Evolutionary conservation across 1,140 invertebrate species (phyloP).

Genomic region (Cotesia glomerata): DNA sequence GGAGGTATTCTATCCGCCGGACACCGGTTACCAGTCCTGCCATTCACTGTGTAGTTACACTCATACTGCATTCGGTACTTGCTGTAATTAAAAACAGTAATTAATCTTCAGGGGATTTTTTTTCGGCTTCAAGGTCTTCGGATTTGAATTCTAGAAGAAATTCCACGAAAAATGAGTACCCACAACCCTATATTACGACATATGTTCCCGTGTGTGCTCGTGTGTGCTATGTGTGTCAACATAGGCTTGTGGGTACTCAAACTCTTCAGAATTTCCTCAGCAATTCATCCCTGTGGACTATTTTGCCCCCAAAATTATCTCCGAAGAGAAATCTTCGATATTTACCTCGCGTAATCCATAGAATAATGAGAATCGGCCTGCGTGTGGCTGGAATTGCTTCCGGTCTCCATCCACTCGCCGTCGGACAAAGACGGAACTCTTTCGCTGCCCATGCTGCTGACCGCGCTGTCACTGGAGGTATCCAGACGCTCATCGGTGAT

Average conservation of each 20-base stretch:
- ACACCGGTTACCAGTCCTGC: constrained; percentile 49
- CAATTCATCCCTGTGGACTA: too few species aligned
- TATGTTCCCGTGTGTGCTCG: too few species aligned
- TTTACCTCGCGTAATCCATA: constrained; percentile 62
- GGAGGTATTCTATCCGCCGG: constrained; percentile 65
- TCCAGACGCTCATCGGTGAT: constrained; percentile 73
- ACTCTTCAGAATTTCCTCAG: not conserved
- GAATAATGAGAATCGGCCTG: constrained; percentile 67
- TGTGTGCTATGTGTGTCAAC: too few species aligned
- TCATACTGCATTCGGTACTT: constrained; percentile 81
- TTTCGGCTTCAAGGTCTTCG: too few species aligned
- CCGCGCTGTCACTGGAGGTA: constrained; percentile 84
- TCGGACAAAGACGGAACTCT: constrained; percentile 85
- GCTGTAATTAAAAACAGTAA: constrained; percentile 48
- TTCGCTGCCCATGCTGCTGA: constrained; percentile 90
- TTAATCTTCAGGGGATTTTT: too few species aligned
- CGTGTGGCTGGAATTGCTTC: constrained; percentile 80
- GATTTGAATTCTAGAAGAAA: too few species aligned
- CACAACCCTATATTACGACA: not conserved
- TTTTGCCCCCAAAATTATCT: too few species aligned
- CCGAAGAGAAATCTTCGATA: not conserved
- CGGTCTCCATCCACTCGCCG: constrained; percentile 87
- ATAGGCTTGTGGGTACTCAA: constrained; percentile 1
- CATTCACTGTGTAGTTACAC: constrained; percentile 68
- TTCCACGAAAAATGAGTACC: too few species aligned